Evolutionary conservation across 2,797 vertebrate genomes (phyloP).

Genomic region (Melanitta fusca): DNA sequence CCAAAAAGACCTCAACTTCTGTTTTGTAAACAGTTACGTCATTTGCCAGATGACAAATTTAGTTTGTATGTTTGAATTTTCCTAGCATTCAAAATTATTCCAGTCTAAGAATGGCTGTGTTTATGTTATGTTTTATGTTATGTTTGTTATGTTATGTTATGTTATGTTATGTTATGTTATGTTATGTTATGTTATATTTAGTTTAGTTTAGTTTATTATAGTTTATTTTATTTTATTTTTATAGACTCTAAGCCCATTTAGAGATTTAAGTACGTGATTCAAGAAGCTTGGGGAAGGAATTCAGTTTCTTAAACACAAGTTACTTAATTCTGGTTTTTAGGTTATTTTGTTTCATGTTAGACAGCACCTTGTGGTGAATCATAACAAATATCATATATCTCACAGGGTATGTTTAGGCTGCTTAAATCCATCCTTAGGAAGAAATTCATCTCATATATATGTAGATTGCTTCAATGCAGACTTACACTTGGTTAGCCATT

Average conservation of each 20-base stretch:
- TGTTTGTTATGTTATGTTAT: too few relatives aligned
- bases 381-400: background rate
- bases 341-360: background rate
- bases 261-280: background rate
- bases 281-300: background rate
- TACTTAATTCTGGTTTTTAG: background rate
- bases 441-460: slow-evolving; percentile 29
- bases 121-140: too few relatives aligned
- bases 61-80: background rate
- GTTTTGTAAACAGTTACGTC: background rate
- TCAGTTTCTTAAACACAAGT: background rate
- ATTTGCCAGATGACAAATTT: background rate
- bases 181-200: background rate
- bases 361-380: background rate
- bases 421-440: background rate
- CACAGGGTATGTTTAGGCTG: background rate
- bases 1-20: background rate
- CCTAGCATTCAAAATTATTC: background rate
- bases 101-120: background rate
- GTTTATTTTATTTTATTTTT: too few relatives aligned
- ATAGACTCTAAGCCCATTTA: background rate
- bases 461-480: slow-evolving; percentile 13
- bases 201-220: background rate
- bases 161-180: too few relatives aligned
- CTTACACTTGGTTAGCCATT: slow-evolving; percentile 7